Evolutionary conservation across 2,113 vertebrate species (phyloP).

Genomic region (Willisornis vidua): DNA sequence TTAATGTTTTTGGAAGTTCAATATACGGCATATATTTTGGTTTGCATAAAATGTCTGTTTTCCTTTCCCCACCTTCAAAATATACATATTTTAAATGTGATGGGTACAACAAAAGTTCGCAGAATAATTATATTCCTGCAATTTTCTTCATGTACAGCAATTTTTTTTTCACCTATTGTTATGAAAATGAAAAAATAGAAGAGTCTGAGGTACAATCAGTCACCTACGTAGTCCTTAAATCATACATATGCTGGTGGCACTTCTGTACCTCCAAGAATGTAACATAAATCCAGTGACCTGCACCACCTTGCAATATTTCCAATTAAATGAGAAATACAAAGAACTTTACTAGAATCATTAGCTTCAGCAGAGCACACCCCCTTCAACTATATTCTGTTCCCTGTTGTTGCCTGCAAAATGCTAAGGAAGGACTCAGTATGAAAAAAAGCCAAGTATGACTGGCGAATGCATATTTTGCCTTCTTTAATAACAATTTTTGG

Average conservation of each 20-base stretch:
- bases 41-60: neutral
- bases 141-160: neutral
- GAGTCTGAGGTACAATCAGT: neutral
- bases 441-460: neutral
- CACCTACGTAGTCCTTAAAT: neutral
- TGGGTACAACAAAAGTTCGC: neutral
- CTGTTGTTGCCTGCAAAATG: neutral
- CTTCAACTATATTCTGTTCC: neutral
- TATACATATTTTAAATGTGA: neutral
- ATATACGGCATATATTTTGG: neutral
- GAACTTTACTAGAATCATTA: neutral
- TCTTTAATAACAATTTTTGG: neutral
- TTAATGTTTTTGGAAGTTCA: neutral
- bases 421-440: neutral
- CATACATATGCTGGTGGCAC: neutral
- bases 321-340: neutral
- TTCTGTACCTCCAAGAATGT: neutral
- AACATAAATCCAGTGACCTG: neutral
- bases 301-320: neutral
- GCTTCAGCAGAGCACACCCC: neutral
- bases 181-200: neutral
- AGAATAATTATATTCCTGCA: neutral
- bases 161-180: neutral
- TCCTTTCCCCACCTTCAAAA: neutral
- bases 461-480: neutral